A percentile compares a stretch with the other conserved stretches of the same genome.
Evolutionary conservation across 2,113 vertebrate genomes (phyloP).

Genomic region (Uria lomvia): DNA sequence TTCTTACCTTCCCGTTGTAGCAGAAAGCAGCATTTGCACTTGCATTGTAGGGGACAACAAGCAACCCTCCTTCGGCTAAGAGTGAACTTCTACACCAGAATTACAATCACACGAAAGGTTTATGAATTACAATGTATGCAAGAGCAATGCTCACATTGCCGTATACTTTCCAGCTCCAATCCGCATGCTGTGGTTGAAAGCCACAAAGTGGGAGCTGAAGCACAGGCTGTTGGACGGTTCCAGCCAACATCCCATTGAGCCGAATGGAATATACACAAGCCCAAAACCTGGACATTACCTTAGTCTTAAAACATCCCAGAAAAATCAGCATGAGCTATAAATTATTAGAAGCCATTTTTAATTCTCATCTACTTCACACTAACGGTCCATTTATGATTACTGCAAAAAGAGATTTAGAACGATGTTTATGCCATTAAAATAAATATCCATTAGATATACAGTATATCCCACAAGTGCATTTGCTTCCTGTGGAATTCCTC

Average conservation of each 20-base stretch:
- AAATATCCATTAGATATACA: not conserved
- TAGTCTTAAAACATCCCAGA: not conserved
- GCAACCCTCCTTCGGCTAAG: not conserved
- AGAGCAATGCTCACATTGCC: not conserved
- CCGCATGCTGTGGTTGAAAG: accelerated
- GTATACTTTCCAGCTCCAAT: not conserved
- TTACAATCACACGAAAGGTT: not conserved
- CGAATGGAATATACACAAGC: not conserved
- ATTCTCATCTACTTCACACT: not conserved
- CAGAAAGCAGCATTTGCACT: not conserved
- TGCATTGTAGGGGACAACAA: accelerated
- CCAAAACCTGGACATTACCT: not conserved
- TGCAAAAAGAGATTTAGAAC: not conserved
- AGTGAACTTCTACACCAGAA: not conserved
- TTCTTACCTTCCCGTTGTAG: not conserved
- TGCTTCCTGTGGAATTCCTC: not conserved
- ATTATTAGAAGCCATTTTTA: not conserved
- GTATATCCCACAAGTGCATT: not conserved
- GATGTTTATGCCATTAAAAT: not conserved
- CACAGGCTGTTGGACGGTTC: not conserved
- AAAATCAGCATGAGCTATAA: constrained; percentile 7
- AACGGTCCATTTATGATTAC: constrained; percentile 27
- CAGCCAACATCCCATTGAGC: not conserved
- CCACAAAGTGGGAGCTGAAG: not conserved
- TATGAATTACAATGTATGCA: not conserved